phyloP scores from a whole-genome alignment of 2,888 invertebrate genomes.

The Melipona beecheii region DNA sequence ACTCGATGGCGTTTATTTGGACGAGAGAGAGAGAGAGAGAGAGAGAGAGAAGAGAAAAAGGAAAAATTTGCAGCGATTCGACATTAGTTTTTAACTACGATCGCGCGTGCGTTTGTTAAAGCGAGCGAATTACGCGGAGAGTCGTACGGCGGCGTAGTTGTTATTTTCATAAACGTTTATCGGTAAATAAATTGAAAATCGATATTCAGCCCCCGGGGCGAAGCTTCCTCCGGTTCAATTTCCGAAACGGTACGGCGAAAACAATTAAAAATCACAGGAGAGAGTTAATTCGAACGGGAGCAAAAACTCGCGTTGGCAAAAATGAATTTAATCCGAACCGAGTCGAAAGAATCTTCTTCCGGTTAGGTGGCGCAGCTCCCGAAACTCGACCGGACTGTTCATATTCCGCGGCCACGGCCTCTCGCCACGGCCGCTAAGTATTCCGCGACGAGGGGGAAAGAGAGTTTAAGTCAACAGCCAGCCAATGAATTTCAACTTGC shows the following conservation, averaged over 20 bases:
- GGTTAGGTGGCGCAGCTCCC: constrained; percentile 27
- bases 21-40: too few species aligned
- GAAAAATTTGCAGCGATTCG: not conserved
- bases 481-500: constrained; percentile 60
- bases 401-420: constrained; percentile 56
- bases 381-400: constrained; percentile 42
- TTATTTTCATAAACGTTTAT: constrained; percentile 21
- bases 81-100: not conserved
- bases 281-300: too few species aligned
- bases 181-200: constrained; percentile 14
- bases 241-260: not conserved
- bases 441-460: constrained; percentile 49
- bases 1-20: not conserved
- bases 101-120: not conserved
- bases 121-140: not conserved
- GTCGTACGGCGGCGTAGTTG: not conserved
- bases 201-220: not conserved
- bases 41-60: too few species aligned
- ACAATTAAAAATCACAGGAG: not conserved
- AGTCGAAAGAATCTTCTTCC: not conserved
- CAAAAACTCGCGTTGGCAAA: not conserved
- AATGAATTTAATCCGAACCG: not conserved
- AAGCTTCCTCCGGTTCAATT: not conserved
- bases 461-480: constrained; percentile 53
- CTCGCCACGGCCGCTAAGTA: constrained; percentile 48